These are phyloP conservation scores for Cremastinae sp. DNA, from an alignment of 2,888 invertebrate species.

Conservation along the genomic window DNA sequence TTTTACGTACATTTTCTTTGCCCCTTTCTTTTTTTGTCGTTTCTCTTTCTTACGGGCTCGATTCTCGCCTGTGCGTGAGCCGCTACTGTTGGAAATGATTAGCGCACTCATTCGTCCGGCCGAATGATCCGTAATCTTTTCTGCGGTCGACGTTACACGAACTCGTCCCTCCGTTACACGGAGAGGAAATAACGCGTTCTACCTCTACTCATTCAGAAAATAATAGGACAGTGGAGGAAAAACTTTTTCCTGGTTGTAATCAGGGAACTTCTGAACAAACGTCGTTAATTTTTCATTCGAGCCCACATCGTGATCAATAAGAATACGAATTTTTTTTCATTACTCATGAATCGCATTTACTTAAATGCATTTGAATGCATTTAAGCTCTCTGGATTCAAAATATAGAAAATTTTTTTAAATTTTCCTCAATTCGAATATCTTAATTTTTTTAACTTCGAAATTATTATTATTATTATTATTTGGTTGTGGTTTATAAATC, in stretches of 20 bases:
- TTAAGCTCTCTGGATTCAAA: too few species aligned
- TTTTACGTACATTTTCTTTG: conserved; percentile 30
- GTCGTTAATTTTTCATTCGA: too few species aligned
- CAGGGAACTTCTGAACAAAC: too few species aligned
- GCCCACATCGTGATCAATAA: too few species aligned
- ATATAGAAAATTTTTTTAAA: too few species aligned
- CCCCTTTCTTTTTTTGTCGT: conserved; percentile 13
- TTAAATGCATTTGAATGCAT: too few species aligned
- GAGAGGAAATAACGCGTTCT: not conserved
- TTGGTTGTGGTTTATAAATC: too few species aligned
- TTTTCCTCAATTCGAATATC: too few species aligned
- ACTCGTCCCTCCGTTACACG: not conserved
- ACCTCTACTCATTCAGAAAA: not conserved
- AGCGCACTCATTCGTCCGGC: conserved; percentile 51
- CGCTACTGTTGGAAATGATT: conserved; percentile 53
- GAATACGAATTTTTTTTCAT: not conserved
- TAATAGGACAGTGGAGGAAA: not conserved
- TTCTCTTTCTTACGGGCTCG: conserved; percentile 17
- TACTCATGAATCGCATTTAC: not conserved
- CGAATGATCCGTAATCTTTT: conserved; percentile 54
- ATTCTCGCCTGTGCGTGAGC: conserved; percentile 19
- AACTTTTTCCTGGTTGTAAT: not conserved
- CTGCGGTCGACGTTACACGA: conserved; percentile 34
- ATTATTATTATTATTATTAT: too few species aligned
- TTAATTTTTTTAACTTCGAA: too few species aligned